These are phyloP conservation scores for Drosophila sordidula DNA, from an alignment of 2,888 invertebrate genomes.

Conservation along the genomic window DNA sequence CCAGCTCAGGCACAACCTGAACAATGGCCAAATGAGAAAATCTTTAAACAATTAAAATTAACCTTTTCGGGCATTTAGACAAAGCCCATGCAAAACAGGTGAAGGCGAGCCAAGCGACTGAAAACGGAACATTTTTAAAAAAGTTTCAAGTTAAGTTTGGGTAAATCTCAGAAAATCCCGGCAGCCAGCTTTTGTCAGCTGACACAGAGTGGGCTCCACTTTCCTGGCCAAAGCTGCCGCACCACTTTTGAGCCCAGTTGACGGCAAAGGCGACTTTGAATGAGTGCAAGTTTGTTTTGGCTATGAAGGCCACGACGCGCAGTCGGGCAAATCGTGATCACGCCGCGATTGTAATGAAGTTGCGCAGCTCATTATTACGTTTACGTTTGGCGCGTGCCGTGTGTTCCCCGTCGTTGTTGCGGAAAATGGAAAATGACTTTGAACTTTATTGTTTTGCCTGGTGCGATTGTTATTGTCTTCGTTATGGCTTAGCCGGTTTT, in stretches of 20 bases:
- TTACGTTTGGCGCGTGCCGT: slow-evolving; percentile 56
- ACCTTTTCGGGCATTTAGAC: slow-evolving; percentile 59
- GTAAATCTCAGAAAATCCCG: slow-evolving; percentile 11
- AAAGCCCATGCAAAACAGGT: slow-evolving; percentile 28
- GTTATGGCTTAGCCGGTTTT: slow-evolving; percentile 58
- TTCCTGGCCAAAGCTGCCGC: slow-evolving; percentile 41
- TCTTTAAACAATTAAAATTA: slow-evolving; percentile 75
- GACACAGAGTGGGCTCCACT: slow-evolving; percentile 11
- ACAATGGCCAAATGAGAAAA: slow-evolving; percentile 58
- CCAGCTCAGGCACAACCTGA: slow-evolving; percentile 20
- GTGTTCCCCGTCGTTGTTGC: slow-evolving; percentile 35
- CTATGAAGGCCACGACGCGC: slow-evolving; percentile 64
- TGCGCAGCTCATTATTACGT: slow-evolving; percentile 34
- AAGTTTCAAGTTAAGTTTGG: slow-evolving; percentile 15
- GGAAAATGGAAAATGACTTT: slow-evolving; percentile 73
- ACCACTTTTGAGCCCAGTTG: slow-evolving; percentile 58
- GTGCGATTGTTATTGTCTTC: slow-evolving; percentile 17
- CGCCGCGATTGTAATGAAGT: slow-evolving; percentile 47
- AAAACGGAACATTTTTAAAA: slow-evolving; percentile 36
- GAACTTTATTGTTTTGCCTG: slow-evolving; percentile 74
- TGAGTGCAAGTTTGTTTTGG: slow-evolving; percentile 44
- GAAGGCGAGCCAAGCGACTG: slow-evolving; percentile 34
- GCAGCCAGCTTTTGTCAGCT: slow-evolving; percentile 64
- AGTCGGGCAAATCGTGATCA: slow-evolving; percentile 68
- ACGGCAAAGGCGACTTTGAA: slow-evolving; percentile 36